Evolutionary conservation across 2,113 vertebrate genomes (phyloP).

Genomic region (Trogon melanurus): DNA sequence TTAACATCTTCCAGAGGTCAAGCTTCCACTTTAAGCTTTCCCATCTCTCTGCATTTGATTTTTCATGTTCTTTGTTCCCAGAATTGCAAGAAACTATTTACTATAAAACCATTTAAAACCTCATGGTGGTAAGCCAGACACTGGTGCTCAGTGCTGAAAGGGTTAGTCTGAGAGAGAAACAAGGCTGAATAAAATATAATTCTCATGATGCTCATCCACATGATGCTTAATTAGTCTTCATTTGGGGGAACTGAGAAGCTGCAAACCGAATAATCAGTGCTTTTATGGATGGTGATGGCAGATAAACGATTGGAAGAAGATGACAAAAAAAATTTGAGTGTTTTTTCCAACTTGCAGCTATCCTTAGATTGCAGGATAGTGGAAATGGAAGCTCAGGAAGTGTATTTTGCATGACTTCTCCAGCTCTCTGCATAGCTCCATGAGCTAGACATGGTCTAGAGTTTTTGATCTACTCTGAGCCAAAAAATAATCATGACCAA

Average conservation of each 20-base stretch:
- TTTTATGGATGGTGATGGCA: neutral
- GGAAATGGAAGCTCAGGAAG: neutral
- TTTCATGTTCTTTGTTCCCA: neutral
- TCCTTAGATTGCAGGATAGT: neutral
- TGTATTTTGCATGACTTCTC: neutral
- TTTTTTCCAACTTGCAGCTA: neutral
- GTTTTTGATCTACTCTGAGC: neutral
- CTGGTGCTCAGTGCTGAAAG: neutral
- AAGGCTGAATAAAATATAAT: slow-evolving; percentile 25
- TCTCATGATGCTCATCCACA: neutral
- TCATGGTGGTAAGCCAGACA: neutral
- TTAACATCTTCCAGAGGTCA: neutral
- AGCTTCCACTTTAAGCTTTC: neutral
- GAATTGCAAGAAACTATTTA: neutral
- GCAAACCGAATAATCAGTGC: slow-evolving; percentile 5
- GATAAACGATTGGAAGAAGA: neutral
- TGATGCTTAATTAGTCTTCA: slow-evolving; percentile 34
- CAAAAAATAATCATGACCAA: neutral
- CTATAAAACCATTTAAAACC: neutral
- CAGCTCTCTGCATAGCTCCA: neutral
- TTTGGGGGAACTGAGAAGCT: neutral
- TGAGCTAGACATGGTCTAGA: neutral
- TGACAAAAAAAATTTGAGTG: neutral
- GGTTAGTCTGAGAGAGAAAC: neutral
- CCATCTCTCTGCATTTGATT: neutral